These are phyloP conservation scores for Drosophila paranaensis DNA, from an alignment of 2,888 invertebrate genomes.

Conservation along the genomic window DNA sequence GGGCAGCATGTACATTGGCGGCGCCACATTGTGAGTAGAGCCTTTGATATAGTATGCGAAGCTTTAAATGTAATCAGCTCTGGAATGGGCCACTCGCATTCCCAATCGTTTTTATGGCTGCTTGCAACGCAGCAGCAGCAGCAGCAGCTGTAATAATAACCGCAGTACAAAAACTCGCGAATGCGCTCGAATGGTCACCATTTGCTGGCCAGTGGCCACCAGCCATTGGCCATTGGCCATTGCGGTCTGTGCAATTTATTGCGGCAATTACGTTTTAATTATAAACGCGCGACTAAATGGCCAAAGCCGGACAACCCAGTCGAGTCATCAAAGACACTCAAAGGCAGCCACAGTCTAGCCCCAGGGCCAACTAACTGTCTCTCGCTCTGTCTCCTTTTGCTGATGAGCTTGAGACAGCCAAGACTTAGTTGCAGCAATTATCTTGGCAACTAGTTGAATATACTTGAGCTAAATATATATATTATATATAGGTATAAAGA, in stretches of 20 bases:
- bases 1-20: constrained; percentile 97
- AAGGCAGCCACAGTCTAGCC: constrained; percentile 6
- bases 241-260: constrained; percentile 73
- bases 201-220: constrained; percentile 38
- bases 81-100: constrained; percentile 18
- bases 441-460: constrained; percentile 1
- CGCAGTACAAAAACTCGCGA: constrained; percentile 38
- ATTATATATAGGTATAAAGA: background rate
- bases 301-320: constrained; percentile 14
- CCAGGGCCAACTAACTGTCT: constrained; percentile 11
- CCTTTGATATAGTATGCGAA: constrained; percentile 23
- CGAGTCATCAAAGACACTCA: constrained; percentile 33
- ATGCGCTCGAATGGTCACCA: constrained; percentile 35
- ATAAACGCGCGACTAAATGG: constrained; percentile 71
- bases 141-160: constrained; percentile 64
- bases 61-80: constrained; percentile 14
- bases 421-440: constrained; percentile 19
- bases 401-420: constrained; percentile 20
- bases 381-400: background rate
- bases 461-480: background rate
- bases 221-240: constrained; percentile 60
- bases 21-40: constrained; percentile 93
- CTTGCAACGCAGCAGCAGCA: constrained; percentile 52
- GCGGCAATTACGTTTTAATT: constrained; percentile 77
- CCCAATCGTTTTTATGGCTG: constrained; percentile 56